These are phyloP conservation scores for Lasius fuliginosus DNA, from an alignment of 2,888 invertebrate genomes.

Conservation along the genomic window DNA sequence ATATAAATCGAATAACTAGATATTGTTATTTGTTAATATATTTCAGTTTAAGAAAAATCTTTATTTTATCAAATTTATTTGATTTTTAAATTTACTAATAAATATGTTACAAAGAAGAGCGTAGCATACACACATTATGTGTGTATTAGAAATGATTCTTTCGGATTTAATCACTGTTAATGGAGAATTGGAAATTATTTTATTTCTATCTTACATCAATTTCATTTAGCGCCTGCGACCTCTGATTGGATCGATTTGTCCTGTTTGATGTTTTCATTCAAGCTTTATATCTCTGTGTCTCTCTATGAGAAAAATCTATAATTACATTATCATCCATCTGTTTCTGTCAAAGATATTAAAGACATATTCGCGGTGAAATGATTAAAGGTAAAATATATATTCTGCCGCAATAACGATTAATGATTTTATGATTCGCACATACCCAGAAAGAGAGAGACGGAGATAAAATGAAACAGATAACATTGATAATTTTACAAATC, in stretches of 20 bases:
- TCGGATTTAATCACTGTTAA: constrained; percentile 36
- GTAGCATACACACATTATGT: neutral
- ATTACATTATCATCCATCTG: neutral
- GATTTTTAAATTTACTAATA: neutral
- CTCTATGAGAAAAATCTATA: neutral
- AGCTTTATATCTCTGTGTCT: neutral
- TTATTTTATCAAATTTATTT: neutral
- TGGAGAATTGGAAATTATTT: constrained; percentile 46
- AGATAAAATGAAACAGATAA: neutral
- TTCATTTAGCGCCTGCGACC: neutral
- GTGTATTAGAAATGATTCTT: neutral
- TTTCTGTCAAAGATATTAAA: neutral
- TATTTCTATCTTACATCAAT: neutral
- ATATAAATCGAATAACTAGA: neutral
- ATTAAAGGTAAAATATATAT: neutral
- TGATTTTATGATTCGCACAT: neutral
- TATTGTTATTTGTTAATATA: neutral
- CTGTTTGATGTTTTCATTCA: neutral
- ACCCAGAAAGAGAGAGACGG: neutral
- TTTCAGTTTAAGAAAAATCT: neutral
- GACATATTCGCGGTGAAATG: neutral
- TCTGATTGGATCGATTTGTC: neutral
- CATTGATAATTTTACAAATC: neutral
- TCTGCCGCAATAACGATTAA: neutral
- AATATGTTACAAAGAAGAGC: neutral